Evolutionary conservation across 2,888 invertebrate species (phyloP), one percentile per base, ranked within the genome.

Genomic region (Tipula helvola): DNA sequence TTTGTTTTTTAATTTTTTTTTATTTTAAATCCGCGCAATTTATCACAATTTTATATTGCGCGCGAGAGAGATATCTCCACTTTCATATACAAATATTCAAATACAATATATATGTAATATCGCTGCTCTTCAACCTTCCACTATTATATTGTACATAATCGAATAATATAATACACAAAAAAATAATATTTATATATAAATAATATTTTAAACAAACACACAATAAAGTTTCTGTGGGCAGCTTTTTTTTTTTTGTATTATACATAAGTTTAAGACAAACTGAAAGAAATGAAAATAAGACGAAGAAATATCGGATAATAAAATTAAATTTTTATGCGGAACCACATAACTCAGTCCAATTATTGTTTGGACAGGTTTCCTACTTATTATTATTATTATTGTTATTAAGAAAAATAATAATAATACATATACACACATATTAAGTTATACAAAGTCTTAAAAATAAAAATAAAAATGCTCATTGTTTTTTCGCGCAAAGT

Each of bases 351-450:
- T 84, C 84, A 84, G 84, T 84, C 84, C 84, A 84, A 84, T 84
- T 84, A 84, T 84, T 84, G 84, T 84, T 84, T 84, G 41, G 84
- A 84, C 84, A 84, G 84, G 84, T 84, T 84, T 84, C 84, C 84
- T 84, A 39, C 84, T 84, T 84, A 84, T 84, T 84, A 84, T 84
- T 47, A 47, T 47, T 71, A 71, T 71, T 71, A 71, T 71, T 71
- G 71, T 71, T 71, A 71, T 71, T 71, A 71, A 71, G 71, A 71
- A 71, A 71, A 71, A 71, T 71, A 71, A 71, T 71, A 52, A 71
- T 71, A 71, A 28, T n/a, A 52, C n/a, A 52, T 52, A 47, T 47
- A 52, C 52, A 52, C 28, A 28, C 10, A 71, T 71, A 71, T 71
- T 71, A 71, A 71, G 71, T 28, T 71, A 71, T 71, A 71, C 71